phyloP scores from a whole-genome alignment of 2,113 vertebrate genomes.

The Cochlearius cochlearius region DNA sequence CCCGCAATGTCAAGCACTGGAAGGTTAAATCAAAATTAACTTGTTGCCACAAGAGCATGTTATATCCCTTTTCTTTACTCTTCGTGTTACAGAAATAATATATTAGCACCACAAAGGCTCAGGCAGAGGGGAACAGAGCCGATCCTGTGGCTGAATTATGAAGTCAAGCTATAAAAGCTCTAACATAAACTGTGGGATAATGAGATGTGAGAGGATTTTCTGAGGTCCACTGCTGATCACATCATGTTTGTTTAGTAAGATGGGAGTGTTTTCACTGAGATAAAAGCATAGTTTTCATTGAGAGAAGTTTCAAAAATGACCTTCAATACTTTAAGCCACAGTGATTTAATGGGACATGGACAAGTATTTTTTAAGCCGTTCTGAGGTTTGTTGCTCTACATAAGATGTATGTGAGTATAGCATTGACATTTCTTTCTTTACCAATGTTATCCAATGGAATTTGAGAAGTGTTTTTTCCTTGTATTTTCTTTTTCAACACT shows the following conservation, averaged over 20 bases:
- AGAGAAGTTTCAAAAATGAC: slow-evolving; percentile 47
- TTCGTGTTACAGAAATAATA: slow-evolving; percentile 61
- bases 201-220: slow-evolving; percentile 72
- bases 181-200: slow-evolving; percentile 73
- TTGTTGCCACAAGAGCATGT: background rate
- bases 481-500: background rate
- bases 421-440: background rate
- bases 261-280: slow-evolving; percentile 64
- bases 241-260: slow-evolving; percentile 68
- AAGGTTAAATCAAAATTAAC: background rate
- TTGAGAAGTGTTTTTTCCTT: slow-evolving; percentile 26
- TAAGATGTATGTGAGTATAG: slow-evolving; percentile 9
- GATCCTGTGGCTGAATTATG: slow-evolving; percentile 54
- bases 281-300: slow-evolving; percentile 34
- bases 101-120: background rate
- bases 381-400: slow-evolving; percentile 23
- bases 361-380: slow-evolving; percentile 49
- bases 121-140: slow-evolving; percentile 24
- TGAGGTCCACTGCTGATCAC: slow-evolving; percentile 60
- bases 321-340: slow-evolving; percentile 65
- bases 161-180: slow-evolving; percentile 61
- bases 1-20: background rate
- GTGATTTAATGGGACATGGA: slow-evolving; percentile 47
- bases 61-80: background rate
- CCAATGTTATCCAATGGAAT: background rate